phyloP scores from a whole-genome alignment of 2,888 invertebrate species.

The Lasioglossum villosulum region DNA sequence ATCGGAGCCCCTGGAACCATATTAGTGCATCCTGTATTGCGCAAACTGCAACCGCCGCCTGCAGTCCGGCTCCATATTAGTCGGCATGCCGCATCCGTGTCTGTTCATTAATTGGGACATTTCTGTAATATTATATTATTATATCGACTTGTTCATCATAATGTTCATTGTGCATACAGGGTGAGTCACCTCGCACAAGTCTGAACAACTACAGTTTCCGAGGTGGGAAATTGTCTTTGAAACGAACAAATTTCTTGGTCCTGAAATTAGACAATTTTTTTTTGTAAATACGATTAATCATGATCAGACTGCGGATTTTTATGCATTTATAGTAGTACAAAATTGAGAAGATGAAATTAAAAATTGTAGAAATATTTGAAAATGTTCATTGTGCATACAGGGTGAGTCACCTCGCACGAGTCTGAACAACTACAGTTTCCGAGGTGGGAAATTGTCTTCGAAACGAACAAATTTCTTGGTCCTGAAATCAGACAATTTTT shows the following conservation, averaged over 20 bases:
- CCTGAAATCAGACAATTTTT: no score
- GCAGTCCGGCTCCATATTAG: constrained; percentile 70
- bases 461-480: no score
- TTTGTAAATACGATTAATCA: no score
- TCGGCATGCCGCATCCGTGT: constrained; percentile 34
- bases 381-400: no score
- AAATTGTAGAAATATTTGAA: no score
- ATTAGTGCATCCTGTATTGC: constrained; percentile 78
- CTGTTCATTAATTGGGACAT: constrained; percentile 51
- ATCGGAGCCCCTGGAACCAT: constrained; percentile 77
- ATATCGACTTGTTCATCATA: constrained; percentile 6
- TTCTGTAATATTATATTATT: constrained; percentile 50
- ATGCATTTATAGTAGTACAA: no score
- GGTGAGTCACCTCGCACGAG: no score
- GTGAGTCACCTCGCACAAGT: background rate
- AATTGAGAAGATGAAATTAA: no score
- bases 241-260: background rate
- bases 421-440: no score
- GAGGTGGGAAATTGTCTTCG: no score
- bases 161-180: background rate
- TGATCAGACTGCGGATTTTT: no score
- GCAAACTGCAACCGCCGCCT: constrained; percentile 64
- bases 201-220: background rate
- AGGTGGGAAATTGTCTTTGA: background rate
- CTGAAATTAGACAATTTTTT: no score